phyloP scores from a whole-genome alignment of 1,140 invertebrate genomes.

The Mya arenaria region DNA sequence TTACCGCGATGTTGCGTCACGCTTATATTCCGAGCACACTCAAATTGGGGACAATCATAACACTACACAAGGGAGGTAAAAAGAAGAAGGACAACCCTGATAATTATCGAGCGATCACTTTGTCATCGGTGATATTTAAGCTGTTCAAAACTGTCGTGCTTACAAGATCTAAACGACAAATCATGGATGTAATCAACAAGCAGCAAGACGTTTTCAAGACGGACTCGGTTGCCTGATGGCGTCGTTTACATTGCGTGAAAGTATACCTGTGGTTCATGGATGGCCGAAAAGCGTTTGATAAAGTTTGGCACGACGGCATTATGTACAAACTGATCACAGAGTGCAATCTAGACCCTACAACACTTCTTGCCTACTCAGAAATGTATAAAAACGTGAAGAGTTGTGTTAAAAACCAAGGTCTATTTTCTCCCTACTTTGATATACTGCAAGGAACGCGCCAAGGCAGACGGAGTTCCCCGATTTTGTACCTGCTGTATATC shows the following conservation, averaged over 20 bases:
- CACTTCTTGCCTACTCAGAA: background rate
- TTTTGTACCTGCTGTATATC: slow-evolving; percentile 11
- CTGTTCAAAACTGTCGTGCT: background rate
- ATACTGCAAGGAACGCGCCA: slow-evolving; percentile 18
- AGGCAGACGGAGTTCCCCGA: slow-evolving; percentile 6
- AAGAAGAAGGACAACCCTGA: slow-evolving; percentile 9
- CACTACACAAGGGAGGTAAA: slow-evolving; percentile 23
- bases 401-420: background rate
- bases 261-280: slow-evolving; percentile 8
- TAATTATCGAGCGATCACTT: slow-evolving; percentile 1
- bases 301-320: slow-evolving; percentile 11
- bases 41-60: slow-evolving; percentile 12
- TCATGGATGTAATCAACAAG: background rate
- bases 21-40: slow-evolving; percentile 4
- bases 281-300: slow-evolving; percentile 1
- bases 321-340: slow-evolving; percentile 1
- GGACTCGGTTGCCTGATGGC: background rate
- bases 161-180: background rate
- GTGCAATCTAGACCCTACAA: slow-evolving; percentile 1
- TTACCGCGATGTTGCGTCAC: background rate
- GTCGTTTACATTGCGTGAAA: slow-evolving; percentile 6
- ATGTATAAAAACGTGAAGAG: background rate
- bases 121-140: background rate
- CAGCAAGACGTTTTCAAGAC: background rate
- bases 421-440: no score